phyloP scores from a whole-genome alignment of 2,888 invertebrate genomes.

The Dione juno region DNA sequence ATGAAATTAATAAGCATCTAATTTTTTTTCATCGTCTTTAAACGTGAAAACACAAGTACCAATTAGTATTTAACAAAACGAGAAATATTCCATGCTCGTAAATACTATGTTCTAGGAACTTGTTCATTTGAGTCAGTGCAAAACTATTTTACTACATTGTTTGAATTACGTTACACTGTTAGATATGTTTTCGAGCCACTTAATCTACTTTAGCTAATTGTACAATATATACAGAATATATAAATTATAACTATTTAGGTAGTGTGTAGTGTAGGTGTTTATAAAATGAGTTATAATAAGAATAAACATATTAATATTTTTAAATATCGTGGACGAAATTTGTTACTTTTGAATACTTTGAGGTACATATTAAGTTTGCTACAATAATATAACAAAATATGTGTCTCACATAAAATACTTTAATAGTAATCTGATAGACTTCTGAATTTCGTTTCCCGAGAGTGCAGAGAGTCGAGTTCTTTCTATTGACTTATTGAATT shows the following conservation, averaged over 20 bases:
- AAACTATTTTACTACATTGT: conserved; percentile 22
- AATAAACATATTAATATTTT: too few species aligned
- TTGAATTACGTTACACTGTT: conserved; percentile 13
- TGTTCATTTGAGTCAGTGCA: conserved; percentile 15
- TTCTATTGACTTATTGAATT: conserved; percentile 47
- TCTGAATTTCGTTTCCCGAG: conserved; percentile 32
- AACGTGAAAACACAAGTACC: not conserved
- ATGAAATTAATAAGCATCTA: not conserved
- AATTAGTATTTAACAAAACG: conserved; percentile 12
- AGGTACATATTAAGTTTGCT: too few species aligned
- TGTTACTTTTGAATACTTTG: too few species aligned
- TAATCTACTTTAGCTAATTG: conserved; percentile 16
- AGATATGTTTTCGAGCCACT: conserved; percentile 16
- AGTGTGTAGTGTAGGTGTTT: too few species aligned
- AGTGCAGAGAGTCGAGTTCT: conserved; percentile 39
- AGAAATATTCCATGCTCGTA: not conserved
- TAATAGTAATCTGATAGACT: conserved; percentile 39
- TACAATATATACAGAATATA: not conserved
- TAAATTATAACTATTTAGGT: too few species aligned
- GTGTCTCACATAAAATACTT: conserved; percentile 6
- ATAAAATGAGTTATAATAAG: too few species aligned
- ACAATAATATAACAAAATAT: not conserved
- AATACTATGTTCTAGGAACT: conserved; percentile 12
- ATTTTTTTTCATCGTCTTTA: not conserved
- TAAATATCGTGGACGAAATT: too few species aligned